Evolutionary conservation across 1,140 invertebrate genomes (phyloP), one percentile per base, ranked within the genome.

Genomic region (Lethocerus indicus): DNA sequence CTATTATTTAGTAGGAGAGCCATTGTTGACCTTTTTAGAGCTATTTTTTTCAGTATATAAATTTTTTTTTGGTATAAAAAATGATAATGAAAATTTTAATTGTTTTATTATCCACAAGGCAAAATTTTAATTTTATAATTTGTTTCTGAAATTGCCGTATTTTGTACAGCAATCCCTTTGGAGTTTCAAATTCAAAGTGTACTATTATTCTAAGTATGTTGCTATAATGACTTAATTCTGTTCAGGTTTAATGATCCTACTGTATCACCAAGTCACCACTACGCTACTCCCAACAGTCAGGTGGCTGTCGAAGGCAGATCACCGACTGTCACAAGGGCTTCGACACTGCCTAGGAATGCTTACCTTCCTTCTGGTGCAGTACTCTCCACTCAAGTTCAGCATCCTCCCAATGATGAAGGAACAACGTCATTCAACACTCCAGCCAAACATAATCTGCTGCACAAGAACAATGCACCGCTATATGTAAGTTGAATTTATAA

Each of bases 291-390:
- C 32, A 14, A n/a, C 1, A 28, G 25, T 32, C 16, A 29, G 9
- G n/a, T 49, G 27, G 27, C 21, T 26, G 42, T 37, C 3, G 53
- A 53, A 28, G 48, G 54, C 25, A 49, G 54, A 51, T 71, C 69
- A 6, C 70, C 71, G 0, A 67, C 64, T 49, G 74, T 76, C n/a
- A 59, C 73, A 6, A 61, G 77, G 26, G 78, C 80, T 2, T 73
- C 78, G 1, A 83, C 81, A 7, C 58, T 83, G 25, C 80, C 81
- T 0, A 69, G 80, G 37, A 83, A 81, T 55, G 74, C 78, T 36
- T 80, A 78, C 55, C 59, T 74, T 41, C 65, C 71, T 55, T 66
- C 53, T 58, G 67, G 59, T 64, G 47, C 57, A 69, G 49, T 68
- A 65, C 51, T 68, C 65, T 1, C 67, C 68, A 49, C 68, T 66